Conservation (phyloP, 2,888 invertebrate species). For the Macropis europaea region DNA sequence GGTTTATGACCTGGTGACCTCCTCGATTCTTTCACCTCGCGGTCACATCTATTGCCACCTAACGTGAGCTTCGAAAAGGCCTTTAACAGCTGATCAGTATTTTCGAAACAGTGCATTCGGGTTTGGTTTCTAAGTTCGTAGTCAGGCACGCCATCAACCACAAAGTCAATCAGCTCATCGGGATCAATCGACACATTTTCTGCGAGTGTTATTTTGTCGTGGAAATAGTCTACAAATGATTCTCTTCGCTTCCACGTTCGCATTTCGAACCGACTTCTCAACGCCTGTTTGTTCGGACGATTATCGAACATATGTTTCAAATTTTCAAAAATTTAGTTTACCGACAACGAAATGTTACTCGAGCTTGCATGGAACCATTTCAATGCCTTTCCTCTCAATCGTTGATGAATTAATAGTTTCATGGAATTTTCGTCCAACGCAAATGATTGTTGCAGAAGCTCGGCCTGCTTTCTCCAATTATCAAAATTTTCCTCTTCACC, state of each 20-base stretch:
- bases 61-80: not conserved
- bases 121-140: not conserved
- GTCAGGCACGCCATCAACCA: not conserved
- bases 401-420: not conserved
- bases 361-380: not conserved
- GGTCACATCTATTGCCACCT: not conserved
- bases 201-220: not conserved
- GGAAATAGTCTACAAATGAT: not conserved
- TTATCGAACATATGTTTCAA: not conserved
- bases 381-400: not conserved
- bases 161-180: not conserved
- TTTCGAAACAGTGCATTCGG: not conserved
- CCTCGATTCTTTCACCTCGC: not conserved
- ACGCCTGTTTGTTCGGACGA: not conserved
- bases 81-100: not conserved
- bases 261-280: not conserved
- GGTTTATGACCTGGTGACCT: not conserved
- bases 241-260: not conserved
- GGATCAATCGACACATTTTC: not conserved
- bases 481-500: not conserved
- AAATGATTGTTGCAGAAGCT: not conserved
- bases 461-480: not conserved
- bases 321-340: not conserved
- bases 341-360: not conserved
- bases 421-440: not conserved